Evolutionary conservation across 2,797 vertebrate genomes (phyloP), one percentile per base, ranked within the genome.

Genomic region (Gallinago solitaria): DNA sequence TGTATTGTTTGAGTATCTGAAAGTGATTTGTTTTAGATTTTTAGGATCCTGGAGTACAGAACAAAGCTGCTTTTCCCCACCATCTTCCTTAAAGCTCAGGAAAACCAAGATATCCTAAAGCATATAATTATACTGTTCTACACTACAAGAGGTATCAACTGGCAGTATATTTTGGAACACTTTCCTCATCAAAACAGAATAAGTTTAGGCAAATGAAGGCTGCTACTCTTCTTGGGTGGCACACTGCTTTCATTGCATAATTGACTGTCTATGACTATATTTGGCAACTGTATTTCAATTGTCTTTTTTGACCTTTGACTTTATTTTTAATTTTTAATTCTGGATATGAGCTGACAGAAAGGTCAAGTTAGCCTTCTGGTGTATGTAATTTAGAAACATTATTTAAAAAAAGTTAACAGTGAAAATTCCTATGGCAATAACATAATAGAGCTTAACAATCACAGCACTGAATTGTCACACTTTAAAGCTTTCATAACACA

Each of bases 401-500:
- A 65, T 79, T 95, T 83, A 83, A 82, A 96, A 96, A 87, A 93
- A 64, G 71, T 87, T 84, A 82, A 87, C 27, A 78, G 60, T 81
- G 81, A 94, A 94, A 91, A 69, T 73, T 95, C 81, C 77, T 89
- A 83, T 64, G 71, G 37, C 39, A 95, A 65, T 68, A 92, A 79
- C 30, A 94, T 82, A 92, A 68, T 24, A 79, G 89, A 94, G 54
- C 43, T 89, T 95, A 95, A 92, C 85, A 91, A 69, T 82, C 67
- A 61, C 10, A 95, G 79, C 59, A 83, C 64, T 71, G 84, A 78
- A 79, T 78, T 98, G 83, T 94, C 92, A 93, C 73, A 89, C 76
- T 93, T 76, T 30, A 87, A 98, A 98, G 96, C 96, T 98, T 97
- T 96, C 96, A 95, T 97, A 97, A 98, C 90, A 93, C 93, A 93